A percentile compares a stretch with the other conserved stretches of the same genome.
These are phyloP conservation scores for Lates calcarifer DNA, from an alignment of 2,113 vertebrate species.

Conservation along the genomic window DNA sequence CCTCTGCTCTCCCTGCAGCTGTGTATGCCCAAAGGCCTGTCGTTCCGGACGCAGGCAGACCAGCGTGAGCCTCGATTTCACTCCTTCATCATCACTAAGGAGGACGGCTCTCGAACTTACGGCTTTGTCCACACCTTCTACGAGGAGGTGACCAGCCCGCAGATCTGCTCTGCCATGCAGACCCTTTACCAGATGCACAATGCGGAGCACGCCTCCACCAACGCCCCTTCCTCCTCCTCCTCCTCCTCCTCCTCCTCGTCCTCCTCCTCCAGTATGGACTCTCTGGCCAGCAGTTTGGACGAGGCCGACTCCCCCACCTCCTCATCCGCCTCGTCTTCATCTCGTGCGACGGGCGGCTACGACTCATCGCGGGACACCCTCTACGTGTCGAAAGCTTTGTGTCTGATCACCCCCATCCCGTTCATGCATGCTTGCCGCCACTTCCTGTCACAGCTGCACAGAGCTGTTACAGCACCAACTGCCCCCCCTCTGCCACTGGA, in stretches of 20 bases:
- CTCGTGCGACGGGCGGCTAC: conserved; percentile 85
- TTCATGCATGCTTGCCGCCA: conserved; percentile 94
- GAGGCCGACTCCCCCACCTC: conserved; percentile 85
- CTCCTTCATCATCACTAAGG: conserved; percentile 92
- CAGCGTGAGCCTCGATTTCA: conserved; percentile 88
- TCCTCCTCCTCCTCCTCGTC: conserved; percentile 79
- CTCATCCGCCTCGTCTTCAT: conserved; percentile 62
- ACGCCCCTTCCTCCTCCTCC: conserved; percentile 78
- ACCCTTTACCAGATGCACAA: conserved; percentile 94
- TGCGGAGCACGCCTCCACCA: conserved; percentile 83
- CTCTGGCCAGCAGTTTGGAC: conserved; percentile 90
- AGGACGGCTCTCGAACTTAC: conserved; percentile 92
- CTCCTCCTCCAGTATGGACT: conserved; percentile 91
- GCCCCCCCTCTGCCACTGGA: conserved; percentile 91
- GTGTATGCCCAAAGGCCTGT: conserved; percentile 95
- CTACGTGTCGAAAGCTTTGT: conserved; percentile 93
- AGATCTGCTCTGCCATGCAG: conserved; percentile 93
- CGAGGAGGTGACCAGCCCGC: conserved; percentile 92
- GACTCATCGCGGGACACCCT: conserved; percentile 90
- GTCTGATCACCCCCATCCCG: conserved; percentile 92
- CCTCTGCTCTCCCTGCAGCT: conserved; percentile 80
- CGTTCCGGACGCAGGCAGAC: conserved; percentile 91
- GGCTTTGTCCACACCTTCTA: conserved; percentile 95
- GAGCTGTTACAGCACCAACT: conserved; percentile 86
- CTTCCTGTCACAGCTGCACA: conserved; percentile 91